Base-by-base conservation (phyloP, 2,113 vertebrate genomes). In the Butorides virescens region DNA sequence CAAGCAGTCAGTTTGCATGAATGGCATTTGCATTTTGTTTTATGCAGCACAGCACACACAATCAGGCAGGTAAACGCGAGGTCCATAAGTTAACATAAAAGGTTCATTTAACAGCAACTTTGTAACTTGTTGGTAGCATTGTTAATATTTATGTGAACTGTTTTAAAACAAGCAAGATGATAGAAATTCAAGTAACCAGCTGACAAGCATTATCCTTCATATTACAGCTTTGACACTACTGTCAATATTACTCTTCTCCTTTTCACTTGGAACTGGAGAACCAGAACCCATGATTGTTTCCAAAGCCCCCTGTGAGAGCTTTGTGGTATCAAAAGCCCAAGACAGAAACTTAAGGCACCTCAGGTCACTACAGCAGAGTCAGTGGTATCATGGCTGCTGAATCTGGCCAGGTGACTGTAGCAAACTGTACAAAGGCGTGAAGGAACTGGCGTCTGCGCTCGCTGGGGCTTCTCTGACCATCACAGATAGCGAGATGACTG, bases 381-480 rank as follows among this genome's bases (percentile, higher is more conserved):
- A 52, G 92, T n/a, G 97, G 95, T 30, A 97, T 97, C 8, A 10
- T 96, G 82, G 97, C 98, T n/a, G 98, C 98, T 15, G 97, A 97
- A 86, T 94, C 95, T 55, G 97, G 97, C 46, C 97, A 98, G 80
- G 90, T 97, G 97, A 95, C 94, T 79, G 76, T 97, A 79, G 97
- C 97, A 66, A 97, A 98, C 78, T 98, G 15, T 97, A 22, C 66
- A 97, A 65, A 97, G 97, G 67, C 97, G 97, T 82, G 97, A 98
- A 95, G 98, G 97, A 90, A 98, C 96, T 66, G 98, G 98, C 37
- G 22, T 96, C 62, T 97, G 95, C 95, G 17, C 96, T 97, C n/a
- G 95, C 97, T 8, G 97, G 97, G 44, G 97, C 97, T 42, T 83
- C 97, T 65, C 71, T 97, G 90, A 95, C 97, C 50, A 59, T 96